A percentile compares a stretch with the other conserved stretches of the same genome.
Conservation (phyloP, 2,113 vertebrate species). For the Naja naja region DNA sequence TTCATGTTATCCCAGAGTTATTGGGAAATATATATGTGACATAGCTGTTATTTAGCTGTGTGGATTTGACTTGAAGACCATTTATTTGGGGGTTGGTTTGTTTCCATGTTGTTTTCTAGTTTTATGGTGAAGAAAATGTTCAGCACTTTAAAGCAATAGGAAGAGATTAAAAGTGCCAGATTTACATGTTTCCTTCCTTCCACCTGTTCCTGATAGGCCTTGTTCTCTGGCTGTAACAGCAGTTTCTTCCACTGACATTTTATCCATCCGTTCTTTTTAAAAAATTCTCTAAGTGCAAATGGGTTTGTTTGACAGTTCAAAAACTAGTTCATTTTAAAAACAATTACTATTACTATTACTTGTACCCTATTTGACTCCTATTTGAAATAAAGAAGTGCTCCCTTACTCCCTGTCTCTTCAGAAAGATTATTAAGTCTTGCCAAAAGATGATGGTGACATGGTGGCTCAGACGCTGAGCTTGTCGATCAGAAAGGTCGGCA, state of each 20-base stretch:
- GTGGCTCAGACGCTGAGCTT: too few species aligned
- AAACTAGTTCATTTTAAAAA: not conserved
- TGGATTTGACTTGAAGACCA: slow-evolving; percentile 57
- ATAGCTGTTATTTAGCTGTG: slow-evolving; percentile 75
- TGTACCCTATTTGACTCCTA: not conserved
- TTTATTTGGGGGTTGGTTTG: slow-evolving; percentile 36
- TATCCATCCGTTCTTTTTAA: not conserved
- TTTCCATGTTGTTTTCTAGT: slow-evolving; percentile 44
- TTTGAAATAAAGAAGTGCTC: not conserved
- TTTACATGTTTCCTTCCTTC: too few species aligned
- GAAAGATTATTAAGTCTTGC: not conserved
- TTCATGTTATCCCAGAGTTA: slow-evolving; percentile 61
- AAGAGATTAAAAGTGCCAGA: not conserved
- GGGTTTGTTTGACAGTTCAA: not conserved
- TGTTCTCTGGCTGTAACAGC: not conserved
- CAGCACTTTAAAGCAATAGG: slow-evolving; percentile 9
- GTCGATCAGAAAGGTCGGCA: too few species aligned
- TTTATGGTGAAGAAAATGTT: slow-evolving; percentile 6
- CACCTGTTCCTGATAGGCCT: not conserved
- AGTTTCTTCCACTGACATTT: not conserved
- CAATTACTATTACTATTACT: not conserved
- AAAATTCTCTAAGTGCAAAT: not conserved
- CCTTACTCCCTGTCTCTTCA: not conserved
- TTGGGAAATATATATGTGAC: slow-evolving; percentile 72
- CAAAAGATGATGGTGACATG: not conserved